These are phyloP conservation scores for Caenorhabditis latens DNA, from an alignment of 1,140 invertebrate genomes.

Conservation along the genomic window DNA sequence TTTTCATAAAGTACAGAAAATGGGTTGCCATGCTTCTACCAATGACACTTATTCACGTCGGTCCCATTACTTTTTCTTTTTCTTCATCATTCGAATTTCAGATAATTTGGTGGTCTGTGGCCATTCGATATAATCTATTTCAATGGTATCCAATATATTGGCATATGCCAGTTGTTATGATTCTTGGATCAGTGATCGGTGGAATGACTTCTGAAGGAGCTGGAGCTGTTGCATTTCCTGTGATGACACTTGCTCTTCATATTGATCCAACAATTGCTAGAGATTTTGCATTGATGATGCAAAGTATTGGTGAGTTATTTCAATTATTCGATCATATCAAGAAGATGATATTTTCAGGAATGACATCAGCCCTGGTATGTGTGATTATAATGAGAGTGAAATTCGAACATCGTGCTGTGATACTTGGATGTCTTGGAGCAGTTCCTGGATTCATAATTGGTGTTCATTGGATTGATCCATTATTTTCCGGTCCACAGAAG, in stretches of 20 bases:
- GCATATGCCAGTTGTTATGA: slow-evolving; percentile 63
- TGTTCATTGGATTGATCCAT: slow-evolving; percentile 67
- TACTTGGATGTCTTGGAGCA: slow-evolving; percentile 70
- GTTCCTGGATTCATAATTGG: slow-evolving; percentile 71
- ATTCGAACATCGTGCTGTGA: slow-evolving; percentile 71
- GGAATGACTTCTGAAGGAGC: slow-evolving; percentile 68
- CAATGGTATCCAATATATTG: slow-evolving; percentile 34
- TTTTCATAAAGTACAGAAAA: slow-evolving; percentile 69
- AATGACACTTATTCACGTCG: slow-evolving; percentile 68
- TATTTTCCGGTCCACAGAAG: slow-evolving; percentile 67
- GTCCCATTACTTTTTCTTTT: not conserved
- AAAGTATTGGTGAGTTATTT: slow-evolving; percentile 64
- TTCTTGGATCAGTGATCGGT: slow-evolving; percentile 51
- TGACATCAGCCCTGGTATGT: slow-evolving; percentile 70
- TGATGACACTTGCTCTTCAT: slow-evolving; percentile 73
- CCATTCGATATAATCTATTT: slow-evolving; percentile 45
- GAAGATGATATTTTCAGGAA: slow-evolving; percentile 60
- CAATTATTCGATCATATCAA: not conserved
- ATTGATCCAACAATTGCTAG: slow-evolving; percentile 70
- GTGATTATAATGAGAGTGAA: slow-evolving; percentile 73
- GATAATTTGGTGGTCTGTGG: slow-evolving; percentile 58
- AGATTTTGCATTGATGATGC: slow-evolving; percentile 76
- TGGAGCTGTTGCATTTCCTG: slow-evolving; percentile 75
- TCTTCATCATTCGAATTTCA: not conserved
- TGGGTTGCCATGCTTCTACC: slow-evolving; percentile 68